Percentiles rank a stretch among this genome's conserved stretches.
Conservation (phyloP, 2,888 invertebrate genomes). For the Nasonovia ribisnigri region DNA sequence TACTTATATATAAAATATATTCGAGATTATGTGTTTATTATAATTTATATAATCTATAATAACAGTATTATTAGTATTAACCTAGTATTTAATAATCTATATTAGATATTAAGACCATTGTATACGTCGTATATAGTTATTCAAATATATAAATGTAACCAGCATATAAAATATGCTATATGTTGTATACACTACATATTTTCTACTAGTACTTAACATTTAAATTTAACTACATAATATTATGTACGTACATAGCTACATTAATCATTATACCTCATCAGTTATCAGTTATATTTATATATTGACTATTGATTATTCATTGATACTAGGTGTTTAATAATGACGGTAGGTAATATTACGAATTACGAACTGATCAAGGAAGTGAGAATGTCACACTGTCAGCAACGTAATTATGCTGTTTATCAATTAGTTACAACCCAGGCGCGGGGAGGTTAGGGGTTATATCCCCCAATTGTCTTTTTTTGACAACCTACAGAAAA, state of each 20-base stretch:
- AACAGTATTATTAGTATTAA: background rate
- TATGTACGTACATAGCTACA: background rate
- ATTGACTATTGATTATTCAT: background rate
- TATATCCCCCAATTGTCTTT: too few species aligned
- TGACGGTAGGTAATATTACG: background rate
- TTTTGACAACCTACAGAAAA: too few species aligned
- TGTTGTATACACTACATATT: background rate
- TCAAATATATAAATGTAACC: background rate
- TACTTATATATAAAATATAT: background rate
- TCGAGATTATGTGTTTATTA: background rate
- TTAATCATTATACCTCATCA: background rate
- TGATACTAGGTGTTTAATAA: background rate
- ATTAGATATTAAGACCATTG: too few species aligned
- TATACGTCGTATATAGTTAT: background rate
- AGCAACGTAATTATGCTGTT: too few species aligned
- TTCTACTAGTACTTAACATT: background rate
- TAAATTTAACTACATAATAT: background rate
- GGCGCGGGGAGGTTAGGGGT: too few species aligned
- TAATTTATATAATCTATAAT: background rate
- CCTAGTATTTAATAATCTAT: background rate
- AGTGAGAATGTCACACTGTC: too few species aligned
- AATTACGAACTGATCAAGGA: too few species aligned
- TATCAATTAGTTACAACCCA: too few species aligned
- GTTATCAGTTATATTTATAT: background rate
- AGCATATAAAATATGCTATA: background rate